Evolutionary conservation across 2,113 vertebrate genomes (phyloP).

Genomic region (Scartelaos histophorus): DNA sequence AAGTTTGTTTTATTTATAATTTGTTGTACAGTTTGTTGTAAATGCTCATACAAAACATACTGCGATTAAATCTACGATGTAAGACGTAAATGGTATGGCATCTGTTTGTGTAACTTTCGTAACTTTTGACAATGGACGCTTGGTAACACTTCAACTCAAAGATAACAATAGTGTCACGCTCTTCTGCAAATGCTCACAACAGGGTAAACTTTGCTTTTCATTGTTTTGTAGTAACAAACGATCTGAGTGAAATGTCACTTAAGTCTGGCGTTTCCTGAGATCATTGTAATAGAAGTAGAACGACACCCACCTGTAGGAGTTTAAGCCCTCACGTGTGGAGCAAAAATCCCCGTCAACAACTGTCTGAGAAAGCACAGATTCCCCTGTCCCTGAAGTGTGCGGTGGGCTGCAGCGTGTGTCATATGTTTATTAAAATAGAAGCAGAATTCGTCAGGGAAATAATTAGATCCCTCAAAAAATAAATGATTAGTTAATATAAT

Average conservation of each 20-base stretch:
- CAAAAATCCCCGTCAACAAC: neutral
- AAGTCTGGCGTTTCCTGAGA: neutral
- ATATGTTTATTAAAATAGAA: too few species aligned
- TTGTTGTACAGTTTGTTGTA: too few species aligned
- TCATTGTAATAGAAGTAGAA: neutral
- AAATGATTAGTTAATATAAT: too few species aligned
- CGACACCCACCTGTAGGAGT: neutral
- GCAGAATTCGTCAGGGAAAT: neutral
- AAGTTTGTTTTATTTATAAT: slow-evolving; percentile 42
- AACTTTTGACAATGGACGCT: neutral
- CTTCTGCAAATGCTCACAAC: neutral
- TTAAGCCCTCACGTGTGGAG: neutral
- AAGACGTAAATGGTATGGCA: neutral
- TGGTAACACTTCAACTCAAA: neutral
- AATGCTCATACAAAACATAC: neutral
- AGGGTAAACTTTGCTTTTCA: neutral
- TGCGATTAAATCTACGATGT: neutral
- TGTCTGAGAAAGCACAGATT: neutral
- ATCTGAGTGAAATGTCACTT: neutral
- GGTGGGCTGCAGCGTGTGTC: neutral
- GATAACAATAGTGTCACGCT: neutral
- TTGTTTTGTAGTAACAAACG: neutral
- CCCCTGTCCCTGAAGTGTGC: neutral
- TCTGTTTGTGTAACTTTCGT: too few species aligned
- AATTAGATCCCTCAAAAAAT: neutral